Base-by-base conservation (phyloP, 1,140 invertebrate species). In the Drosophila rhopaloa region DNA sequence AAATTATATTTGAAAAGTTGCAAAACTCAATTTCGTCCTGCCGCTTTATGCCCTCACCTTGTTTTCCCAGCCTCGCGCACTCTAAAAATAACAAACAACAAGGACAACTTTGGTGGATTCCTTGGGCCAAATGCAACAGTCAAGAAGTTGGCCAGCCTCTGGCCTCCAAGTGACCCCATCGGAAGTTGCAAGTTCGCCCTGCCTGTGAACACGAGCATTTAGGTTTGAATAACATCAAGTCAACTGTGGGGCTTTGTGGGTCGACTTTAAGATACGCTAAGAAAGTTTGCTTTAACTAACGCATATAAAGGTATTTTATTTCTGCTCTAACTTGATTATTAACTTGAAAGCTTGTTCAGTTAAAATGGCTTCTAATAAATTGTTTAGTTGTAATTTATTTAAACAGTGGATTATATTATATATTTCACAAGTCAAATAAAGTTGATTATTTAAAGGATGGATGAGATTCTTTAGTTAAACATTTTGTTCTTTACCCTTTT, bases 1-100 rank as follows among this genome's bases (percentile, higher is more conserved):
- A 71, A 88, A 88, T 83, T 83, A 77, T 86, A 88, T 86, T 86
- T 86, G 76, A 73, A 88, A 86, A 88, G 55, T 88, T 79, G 76
- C 29, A 47, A 79, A 88, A 88, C 83, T 88, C 76, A 80, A 83
- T 88, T 88, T 83, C 38, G 47, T 50, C 59, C 59, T 66, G 79
- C 58, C 78, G 61, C 67, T 84, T 81, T 73, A 72, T 54, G 35
- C 54, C 16, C 10, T 7, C 51, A 40, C 40, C 29, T 19, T 11
- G 19, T 14, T 24, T 24, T 14, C 38, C 35, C 7, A 5, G 41
- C 7, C n/a, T 5, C 13, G 16, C 2, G 57, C 37, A 29, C 10
- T 46, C 54, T 70, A 57, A 71, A 70, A 71, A 71, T 58, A 58
- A 56, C 44, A 71, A 68, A 44, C 29, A 48, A 67, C 38, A 9